phyloP scores from a whole-genome alignment of 2,797 vertebrate genomes.

The Epinephelus coioides region DNA sequence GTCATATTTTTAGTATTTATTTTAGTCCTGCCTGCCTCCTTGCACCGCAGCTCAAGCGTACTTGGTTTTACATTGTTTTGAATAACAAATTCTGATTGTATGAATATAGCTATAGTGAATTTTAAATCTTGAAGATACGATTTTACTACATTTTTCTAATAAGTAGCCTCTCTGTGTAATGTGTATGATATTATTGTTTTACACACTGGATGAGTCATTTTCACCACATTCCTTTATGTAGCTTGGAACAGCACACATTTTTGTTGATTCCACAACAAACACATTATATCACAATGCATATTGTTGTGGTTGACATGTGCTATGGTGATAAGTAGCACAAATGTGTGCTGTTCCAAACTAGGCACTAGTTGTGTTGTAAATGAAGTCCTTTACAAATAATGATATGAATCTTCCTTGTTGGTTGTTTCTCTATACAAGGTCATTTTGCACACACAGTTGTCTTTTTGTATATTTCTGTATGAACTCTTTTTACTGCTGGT shows the following conservation, averaged over 20 bases:
- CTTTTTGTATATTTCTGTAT: constrained; percentile 62
- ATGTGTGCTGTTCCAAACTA: constrained; percentile 20
- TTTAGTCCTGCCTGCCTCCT: constrained; percentile 43
- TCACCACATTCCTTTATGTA: constrained; percentile 14
- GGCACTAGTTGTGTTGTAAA: constrained; percentile 25
- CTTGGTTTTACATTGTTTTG: constrained; percentile 55
- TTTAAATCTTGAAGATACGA: constrained; percentile 32
- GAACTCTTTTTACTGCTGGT: constrained; percentile 50
- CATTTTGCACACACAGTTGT: constrained; percentile 51
- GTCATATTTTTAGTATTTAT: constrained; percentile 73
- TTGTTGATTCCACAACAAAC: constrained; percentile 23
- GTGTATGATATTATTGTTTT: constrained; percentile 22
- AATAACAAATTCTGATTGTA: constrained; percentile 13
- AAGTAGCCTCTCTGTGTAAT: constrained; percentile 33
- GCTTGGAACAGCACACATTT: constrained; percentile 21
- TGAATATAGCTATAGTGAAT: constrained; percentile 20
- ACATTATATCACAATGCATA: neutral
- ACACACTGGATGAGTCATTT: constrained; percentile 8
- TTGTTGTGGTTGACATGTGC: neutral
- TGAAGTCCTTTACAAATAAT: constrained; percentile 13
- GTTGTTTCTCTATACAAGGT: constrained; percentile 24
- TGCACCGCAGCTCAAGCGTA: constrained; percentile 57
- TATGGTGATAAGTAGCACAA: constrained; percentile 19
- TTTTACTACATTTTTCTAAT: constrained; percentile 35
- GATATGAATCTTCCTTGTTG: constrained; percentile 27